Evolutionary conservation across 2,888 invertebrate genomes (phyloP), one percentile per base, ranked within the genome.

Genomic region (Liopterus haemorrhoidalis): DNA sequence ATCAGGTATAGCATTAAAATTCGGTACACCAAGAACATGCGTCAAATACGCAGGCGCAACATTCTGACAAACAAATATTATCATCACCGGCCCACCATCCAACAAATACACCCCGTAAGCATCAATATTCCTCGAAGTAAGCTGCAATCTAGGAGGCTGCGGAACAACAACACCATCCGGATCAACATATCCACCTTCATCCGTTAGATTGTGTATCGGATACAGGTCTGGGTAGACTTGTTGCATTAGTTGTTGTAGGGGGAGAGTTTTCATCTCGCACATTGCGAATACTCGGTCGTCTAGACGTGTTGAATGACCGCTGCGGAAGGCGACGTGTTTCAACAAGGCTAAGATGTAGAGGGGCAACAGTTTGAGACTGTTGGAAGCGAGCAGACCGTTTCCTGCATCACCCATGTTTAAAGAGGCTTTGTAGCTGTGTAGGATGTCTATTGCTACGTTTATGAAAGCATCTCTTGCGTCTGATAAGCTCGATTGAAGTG

Each of bases 391-490:
- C 40, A 97, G 74, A 36, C 83, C 79, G 3, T 74, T 71, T 45
- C 69, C 66, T 5, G 68, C 57, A 25, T 70, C 69, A 27, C 78
- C 79, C 61, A 80, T 66, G 70, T 81, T 81, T 64, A 79, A 75
- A 31, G 74, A 70, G 46, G 79, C 60, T 61, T 81, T 81, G 62
- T 81, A 90, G 44, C 88, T 80, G 49, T 81, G 78, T 37, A 92
- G 68, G 51, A 89, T 84, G 73, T 99, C 99, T 46, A 93, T 81
- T 1, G 87, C 91, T 16, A 92, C 94, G 71, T 95, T 97, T 55
- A 94, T 86, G 43, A 99, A 80, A 8, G 97, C 99, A 66, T 99
- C 99, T 28, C 95, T 76, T 1, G 97, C 96, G 68, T 99, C 97
- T 5, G 84, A 74, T 62, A 97, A 72, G 36, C 86, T 91, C 18